phyloP scores from a whole-genome alignment of 2,888 invertebrate genomes.

The Acanthacorydalis orientalis region DNA sequence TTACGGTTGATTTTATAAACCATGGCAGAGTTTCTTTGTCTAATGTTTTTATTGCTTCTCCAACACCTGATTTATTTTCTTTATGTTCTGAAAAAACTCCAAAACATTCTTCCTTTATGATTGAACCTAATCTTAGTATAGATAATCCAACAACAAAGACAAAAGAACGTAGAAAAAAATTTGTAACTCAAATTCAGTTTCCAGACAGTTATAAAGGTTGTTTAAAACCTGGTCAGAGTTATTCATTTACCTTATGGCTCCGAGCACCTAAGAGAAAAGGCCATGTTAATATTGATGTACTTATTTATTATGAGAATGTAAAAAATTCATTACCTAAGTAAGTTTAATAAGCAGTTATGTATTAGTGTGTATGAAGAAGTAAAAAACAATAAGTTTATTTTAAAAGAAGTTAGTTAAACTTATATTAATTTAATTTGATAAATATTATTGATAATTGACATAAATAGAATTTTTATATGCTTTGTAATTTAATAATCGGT shows the following conservation, averaged over 20 bases:
- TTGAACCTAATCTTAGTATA: too few relatives aligned
- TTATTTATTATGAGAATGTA: slow-evolving; percentile 55
- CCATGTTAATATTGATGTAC: slow-evolving; percentile 41
- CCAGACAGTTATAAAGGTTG: slow-evolving; percentile 21
- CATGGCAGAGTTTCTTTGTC: slow-evolving; percentile 47
- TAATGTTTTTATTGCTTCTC: slow-evolving; percentile 46
- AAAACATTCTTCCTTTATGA: slow-evolving; percentile 5
- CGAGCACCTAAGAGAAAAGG: slow-evolving; percentile 51
- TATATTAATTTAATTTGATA: slow-evolving; percentile 1
- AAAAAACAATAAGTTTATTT: too few relatives aligned
- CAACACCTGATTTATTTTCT: slow-evolving; percentile 43
- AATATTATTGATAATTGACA: too few relatives aligned
- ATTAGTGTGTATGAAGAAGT: too few relatives aligned
- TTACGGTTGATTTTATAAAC: slow-evolving; percentile 51
- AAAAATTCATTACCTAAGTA: slow-evolving; percentile 12
- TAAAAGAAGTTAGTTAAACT: not conserved
- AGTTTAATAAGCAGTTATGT: not conserved
- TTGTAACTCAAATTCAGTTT: slow-evolving; percentile 26
- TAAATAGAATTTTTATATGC: too few relatives aligned
- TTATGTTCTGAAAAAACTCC: slow-evolving; percentile 14
- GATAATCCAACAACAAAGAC: too few relatives aligned
- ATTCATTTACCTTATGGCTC: slow-evolving; percentile 43
- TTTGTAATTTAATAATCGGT: too few relatives aligned
- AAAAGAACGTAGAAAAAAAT: slow-evolving; percentile 23
- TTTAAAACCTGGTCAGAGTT: slow-evolving; percentile 33